Conservation (phyloP, 2,888 invertebrate genomes). For the Rhagonycha fulva region DNA sequence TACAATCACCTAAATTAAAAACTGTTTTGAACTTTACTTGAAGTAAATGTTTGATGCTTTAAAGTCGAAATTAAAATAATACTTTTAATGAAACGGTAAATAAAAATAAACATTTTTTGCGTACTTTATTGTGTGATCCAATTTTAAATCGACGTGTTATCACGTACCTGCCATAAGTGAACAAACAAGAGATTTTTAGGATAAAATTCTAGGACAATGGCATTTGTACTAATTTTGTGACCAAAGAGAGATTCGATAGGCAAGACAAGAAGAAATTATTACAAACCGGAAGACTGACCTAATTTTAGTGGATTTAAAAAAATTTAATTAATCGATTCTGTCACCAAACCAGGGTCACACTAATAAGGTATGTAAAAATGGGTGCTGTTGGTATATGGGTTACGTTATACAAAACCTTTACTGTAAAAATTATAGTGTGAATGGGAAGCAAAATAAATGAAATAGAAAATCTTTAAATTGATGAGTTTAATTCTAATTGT, state of each 20-base stretch:
- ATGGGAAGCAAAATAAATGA: background rate
- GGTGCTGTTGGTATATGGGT: background rate
- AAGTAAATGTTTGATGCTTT: background rate
- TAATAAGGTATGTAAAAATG: background rate
- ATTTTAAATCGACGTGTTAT: background rate
- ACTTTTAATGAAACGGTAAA: background rate
- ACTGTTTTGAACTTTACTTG: background rate
- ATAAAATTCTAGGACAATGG: background rate
- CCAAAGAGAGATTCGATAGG: background rate
- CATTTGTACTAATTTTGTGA: background rate
- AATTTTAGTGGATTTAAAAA: background rate
- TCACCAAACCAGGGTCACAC: background rate
- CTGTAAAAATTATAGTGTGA: too few species aligned
- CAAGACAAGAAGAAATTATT: background rate
- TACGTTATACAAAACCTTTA: background rate
- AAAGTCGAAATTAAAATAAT: background rate
- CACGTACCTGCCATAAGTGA: background rate
- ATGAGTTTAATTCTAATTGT: background rate
- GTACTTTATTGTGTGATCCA: background rate
- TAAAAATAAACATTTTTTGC: background rate
- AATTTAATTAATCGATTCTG: background rate
- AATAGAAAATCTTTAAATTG: background rate
- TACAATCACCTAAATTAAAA: slow-evolving; percentile 1
- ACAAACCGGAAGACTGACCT: background rate
- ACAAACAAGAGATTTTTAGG: background rate